Evolutionary conservation across 2,888 invertebrate species (phyloP), one percentile per base, ranked within the genome.

Genomic region (Megalurothrips usitatus): DNA sequence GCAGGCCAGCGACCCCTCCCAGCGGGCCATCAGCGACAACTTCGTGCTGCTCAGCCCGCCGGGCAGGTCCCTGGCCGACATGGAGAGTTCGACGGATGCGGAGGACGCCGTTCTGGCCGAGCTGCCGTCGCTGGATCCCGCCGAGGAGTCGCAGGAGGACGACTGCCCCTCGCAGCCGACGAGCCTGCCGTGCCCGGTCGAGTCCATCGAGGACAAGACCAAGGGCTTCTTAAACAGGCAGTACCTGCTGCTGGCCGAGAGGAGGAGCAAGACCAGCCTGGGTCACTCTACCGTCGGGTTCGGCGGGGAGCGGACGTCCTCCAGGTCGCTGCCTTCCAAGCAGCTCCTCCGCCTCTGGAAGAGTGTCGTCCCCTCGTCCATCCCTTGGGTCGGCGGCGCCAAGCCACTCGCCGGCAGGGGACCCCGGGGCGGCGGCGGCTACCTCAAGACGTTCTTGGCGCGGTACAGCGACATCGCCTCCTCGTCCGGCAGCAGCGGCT

Each of bases 1-100:
- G 68, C 68, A 75, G 68, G 68, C 26, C 68, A 75, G 68, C 68
- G 68, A 75, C 68, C 68, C 68, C 11, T 75, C 23, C 23, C 68
- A 75, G 68, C 68, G 68, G 1, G 68, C 68, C 68, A 75, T 75
- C 68, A 75, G 68, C 68, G 68, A 75, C 68, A 75, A 75, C 68
- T 75, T 75, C 68, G 68, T 75, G 23, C 68, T 75, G 68, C 68
- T 75, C 26, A 75, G 68, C 68, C 68, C 68, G 12, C 68, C 68
- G 23, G 68, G 26, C 26, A 75, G 68, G 68, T 75, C 68, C 23
- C 26, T 75, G 11, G 68, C 68, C 26, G 68, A 75, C 23, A 23
- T 75, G 23, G 68, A 75, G 68, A 26, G 23, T 10, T 75, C 68
- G 68, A 75, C 68, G 26, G 68, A 75, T 26, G 68, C 68, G 23